Conservation (phyloP, 2,888 invertebrate species). For the Epinotia bilunana region DNA sequence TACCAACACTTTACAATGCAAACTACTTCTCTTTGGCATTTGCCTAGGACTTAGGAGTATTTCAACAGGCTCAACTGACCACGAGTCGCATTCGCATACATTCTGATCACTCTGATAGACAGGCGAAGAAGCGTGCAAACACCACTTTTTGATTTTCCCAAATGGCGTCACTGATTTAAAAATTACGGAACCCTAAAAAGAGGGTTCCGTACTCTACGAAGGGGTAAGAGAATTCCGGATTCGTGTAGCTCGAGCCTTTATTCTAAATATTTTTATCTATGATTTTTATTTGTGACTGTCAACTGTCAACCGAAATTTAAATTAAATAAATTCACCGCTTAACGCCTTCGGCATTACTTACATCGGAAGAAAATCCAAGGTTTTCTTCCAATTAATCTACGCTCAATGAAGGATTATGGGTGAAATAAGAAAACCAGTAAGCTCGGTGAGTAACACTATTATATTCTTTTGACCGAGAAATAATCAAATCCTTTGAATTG, state of each 20-base stretch:
- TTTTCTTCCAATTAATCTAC: conserved; percentile 34
- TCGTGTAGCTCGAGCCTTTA: neutral
- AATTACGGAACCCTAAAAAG: too few relatives aligned
- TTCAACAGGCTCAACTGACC: neutral
- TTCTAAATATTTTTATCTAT: neutral
- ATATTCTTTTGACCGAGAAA: conserved; percentile 27
- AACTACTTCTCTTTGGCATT: neutral
- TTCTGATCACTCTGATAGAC: neutral
- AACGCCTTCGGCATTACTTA: conserved; percentile 18
- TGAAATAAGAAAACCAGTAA: conserved; percentile 48
- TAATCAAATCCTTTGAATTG: neutral
- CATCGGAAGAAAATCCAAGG: conserved; percentile 30
- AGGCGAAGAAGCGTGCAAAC: neutral
- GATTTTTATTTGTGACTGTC: conserved; percentile 19
- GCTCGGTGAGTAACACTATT: conserved; percentile 44
- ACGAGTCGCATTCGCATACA: too few relatives aligned
- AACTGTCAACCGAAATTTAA: conserved; percentile 45
- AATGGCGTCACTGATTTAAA: neutral
- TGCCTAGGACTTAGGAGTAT: neutral
- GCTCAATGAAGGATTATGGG: conserved; percentile 55
- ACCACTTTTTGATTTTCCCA: neutral
- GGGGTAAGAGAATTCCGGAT: neutral
- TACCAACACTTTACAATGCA: neutral
- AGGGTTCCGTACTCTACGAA: neutral
- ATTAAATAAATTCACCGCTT: conserved; percentile 54